Base-by-base conservation (phyloP, 2,797 vertebrate genomes). In the Glossophaga mutica region DNA sequence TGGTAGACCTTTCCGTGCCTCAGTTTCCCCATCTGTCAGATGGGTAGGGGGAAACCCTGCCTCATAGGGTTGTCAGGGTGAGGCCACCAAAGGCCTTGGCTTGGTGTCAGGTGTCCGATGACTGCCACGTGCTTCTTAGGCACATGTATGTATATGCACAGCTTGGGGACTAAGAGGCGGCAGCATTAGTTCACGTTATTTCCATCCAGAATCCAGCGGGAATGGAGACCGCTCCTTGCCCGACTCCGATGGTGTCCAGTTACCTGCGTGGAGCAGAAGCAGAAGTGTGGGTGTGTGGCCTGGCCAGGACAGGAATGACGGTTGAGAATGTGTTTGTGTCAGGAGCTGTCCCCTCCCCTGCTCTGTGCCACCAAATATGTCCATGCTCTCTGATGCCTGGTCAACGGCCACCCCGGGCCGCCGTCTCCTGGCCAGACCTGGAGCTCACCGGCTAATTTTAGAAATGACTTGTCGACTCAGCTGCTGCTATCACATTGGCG, bases 381-480 rank as follows among this genome's bases (percentile, higher is more conserved):
- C 97, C 97, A 96, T 95, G 92, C 46, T 85, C 50, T 52, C 2
- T 0, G 0, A 71, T 44, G 98, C 96, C 95, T 42, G 74, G 97
- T 96, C 97, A 87, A 19, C 24, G 92, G 97, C 97, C 95, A 85
- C 88, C 91, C 87, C 6, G 9, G n/a, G 92, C 96, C 57, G 91
- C 82, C n/a, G 24, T 86, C 93, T 94, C 95, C 85, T 34, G 22
- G 90, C 97, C 96, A 87, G 91, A 93, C 97, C 96, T 94, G 96
- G 90, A 86, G 96, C 94, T 90, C 94, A 90, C 29, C 15, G 94
- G 98, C 97, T 99, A 99, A 99, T 99, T 99, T 99, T 99, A 99
- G 99, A 96, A 68, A 94, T 97, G 97, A 98, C 98, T 98, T 98
- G 99, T 98, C 98, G 95, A 97, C 98, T 98, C 98, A 98, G 99